A percentile compares a stretch with the other conserved stretches of the same genome.
These are phyloP conservation scores for Drosophila koepferae DNA, from an alignment of 2,888 invertebrate species.

Conservation along the genomic window DNA sequence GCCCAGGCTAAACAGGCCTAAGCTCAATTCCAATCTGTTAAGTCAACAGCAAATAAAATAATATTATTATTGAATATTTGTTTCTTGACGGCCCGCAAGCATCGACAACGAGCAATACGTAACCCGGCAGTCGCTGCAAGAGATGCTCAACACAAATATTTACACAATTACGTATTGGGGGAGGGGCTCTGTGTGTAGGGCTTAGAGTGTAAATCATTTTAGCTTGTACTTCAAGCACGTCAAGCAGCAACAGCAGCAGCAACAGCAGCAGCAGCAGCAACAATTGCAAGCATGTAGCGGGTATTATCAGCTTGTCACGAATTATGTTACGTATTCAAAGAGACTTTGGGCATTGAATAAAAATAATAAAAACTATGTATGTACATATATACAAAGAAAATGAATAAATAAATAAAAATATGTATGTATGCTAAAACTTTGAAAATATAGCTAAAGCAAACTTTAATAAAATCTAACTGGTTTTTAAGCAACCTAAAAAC, in stretches of 20 bases:
- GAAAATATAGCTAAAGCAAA: no score
- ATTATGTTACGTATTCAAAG: neutral
- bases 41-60: slow-evolving; percentile 13
- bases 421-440: no score
- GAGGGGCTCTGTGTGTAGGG: neutral
- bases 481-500: neutral
- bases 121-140: slow-evolving; percentile 39
- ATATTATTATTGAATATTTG: slow-evolving; percentile 42
- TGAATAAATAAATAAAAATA: neutral
- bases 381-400: neutral
- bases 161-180: slow-evolving; percentile 44
- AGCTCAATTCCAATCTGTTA: slow-evolving; percentile 5
- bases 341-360: neutral
- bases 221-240: slow-evolving; percentile 17
- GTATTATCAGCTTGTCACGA: slow-evolving; percentile 4
- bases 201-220: slow-evolving; percentile 25
- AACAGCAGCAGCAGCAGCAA: slow-evolving; percentile 7
- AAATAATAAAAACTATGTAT: neutral
- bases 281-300: neutral
- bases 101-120: slow-evolving; percentile 36
- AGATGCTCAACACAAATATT: slow-evolving; percentile 39
- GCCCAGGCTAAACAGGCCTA: neutral
- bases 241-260: slow-evolving; percentile 11
- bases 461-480: neutral
- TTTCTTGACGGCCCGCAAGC: slow-evolving; percentile 17